A percentile compares a stretch with the other conserved stretches of the same genome.
Conservation (phyloP, 2,888 invertebrate species). For the Galerucella nymphaeae region DNA sequence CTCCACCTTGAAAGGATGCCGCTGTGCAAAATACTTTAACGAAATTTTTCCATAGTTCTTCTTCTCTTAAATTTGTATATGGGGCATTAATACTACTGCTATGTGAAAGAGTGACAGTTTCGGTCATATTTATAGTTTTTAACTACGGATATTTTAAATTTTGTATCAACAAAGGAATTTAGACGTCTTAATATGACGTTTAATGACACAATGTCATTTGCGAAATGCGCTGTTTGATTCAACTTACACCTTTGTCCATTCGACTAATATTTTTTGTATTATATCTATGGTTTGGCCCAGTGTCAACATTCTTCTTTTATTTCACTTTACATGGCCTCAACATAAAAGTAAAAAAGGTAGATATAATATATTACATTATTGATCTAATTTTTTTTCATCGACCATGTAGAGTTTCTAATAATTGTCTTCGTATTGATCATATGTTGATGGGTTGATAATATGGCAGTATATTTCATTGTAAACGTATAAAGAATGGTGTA, state of each 20-base stretch:
- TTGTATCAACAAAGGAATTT: neutral
- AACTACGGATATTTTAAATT: neutral
- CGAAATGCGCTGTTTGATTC: too few relatives aligned
- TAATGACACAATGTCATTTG: neutral
- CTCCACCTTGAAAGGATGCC: conserved; percentile 58
- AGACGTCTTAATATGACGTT: neutral
- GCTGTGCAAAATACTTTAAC: conserved; percentile 46
- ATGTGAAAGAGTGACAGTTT: neutral
- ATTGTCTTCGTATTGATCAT: neutral
- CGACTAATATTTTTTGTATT: too few relatives aligned
- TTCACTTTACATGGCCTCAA: neutral
- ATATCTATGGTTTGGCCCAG: too few relatives aligned
- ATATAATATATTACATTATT: neutral
- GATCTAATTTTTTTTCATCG: neutral
- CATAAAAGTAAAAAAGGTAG: too few relatives aligned
- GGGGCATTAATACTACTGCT: neutral
- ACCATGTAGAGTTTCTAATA: neutral
- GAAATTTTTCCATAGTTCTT: conserved; percentile 41
- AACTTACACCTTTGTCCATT: too few relatives aligned
- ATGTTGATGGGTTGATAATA: conserved; percentile 1
- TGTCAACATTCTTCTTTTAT: neutral
- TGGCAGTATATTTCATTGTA: neutral
- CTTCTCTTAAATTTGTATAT: conserved; percentile 27
- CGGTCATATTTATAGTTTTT: neutral
- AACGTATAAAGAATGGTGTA: neutral